Percentiles rank a stretch among this genome's conserved stretches.
Evolutionary conservation across 2,797 vertebrate genomes (phyloP).

Genomic region (Eulemur mongoz): DNA sequence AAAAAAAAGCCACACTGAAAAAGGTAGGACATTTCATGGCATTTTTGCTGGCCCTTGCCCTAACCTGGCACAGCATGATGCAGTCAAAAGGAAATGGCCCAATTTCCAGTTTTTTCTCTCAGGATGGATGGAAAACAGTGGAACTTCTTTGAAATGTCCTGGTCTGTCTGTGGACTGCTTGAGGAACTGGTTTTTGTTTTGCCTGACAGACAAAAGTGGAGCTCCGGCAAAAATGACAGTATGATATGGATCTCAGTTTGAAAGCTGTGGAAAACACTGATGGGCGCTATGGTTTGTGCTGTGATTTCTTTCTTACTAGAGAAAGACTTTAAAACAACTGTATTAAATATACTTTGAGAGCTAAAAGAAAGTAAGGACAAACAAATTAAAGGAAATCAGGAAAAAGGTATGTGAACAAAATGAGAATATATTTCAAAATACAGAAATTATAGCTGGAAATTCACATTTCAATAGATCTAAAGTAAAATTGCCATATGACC

Average conservation of each 20-base stretch:
- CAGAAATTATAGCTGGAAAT: not conserved
- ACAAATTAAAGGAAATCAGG: not conserved
- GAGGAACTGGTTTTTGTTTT: not conserved
- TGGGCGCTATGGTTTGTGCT: not conserved
- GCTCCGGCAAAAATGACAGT: not conserved
- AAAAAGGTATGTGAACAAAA: not conserved
- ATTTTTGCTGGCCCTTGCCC: not conserved
- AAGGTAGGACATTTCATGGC: not conserved
- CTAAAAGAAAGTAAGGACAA: not conserved
- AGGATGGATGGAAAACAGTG: not conserved
- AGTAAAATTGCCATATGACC: not conserved
- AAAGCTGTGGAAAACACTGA: not conserved
- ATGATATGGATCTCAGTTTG: not conserved
- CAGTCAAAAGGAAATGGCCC: not conserved
- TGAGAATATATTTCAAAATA: not conserved
- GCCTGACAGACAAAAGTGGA: not conserved
- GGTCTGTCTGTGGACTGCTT: not conserved
- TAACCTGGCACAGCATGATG: rapidly evolving
- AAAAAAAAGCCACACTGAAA: not conserved
- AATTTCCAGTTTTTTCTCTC: not conserved
- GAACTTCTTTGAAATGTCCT: not conserved
- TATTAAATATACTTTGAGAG: not conserved
- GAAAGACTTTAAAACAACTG: not conserved
- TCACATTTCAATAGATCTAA: not conserved
- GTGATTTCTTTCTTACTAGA: not conserved